A percentile compares a stretch with the other conserved stretches of the same genome.
These are phyloP conservation scores for Rhineura floridana DNA, from an alignment of 2,113 vertebrate species.

Conservation along the genomic window DNA sequence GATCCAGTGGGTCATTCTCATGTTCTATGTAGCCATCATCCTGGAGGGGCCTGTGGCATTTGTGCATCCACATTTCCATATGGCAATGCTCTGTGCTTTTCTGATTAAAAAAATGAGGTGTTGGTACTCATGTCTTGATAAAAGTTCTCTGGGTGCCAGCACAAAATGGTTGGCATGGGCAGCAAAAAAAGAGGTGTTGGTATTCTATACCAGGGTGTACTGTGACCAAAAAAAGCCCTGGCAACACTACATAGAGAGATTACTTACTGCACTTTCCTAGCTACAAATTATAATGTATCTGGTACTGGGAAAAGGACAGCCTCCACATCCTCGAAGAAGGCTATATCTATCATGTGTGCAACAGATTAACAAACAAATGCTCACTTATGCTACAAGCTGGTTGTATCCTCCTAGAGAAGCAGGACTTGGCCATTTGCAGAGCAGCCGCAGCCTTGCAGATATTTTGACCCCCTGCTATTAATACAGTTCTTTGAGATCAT, in stretches of 20 bases:
- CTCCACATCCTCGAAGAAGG: background rate
- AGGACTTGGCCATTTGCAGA: background rate
- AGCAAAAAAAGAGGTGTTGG: too few relatives aligned
- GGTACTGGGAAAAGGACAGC: background rate
- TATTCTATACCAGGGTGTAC: too few relatives aligned
- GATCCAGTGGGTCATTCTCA: too few relatives aligned
- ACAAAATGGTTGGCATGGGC: too few relatives aligned
- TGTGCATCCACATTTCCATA: background rate
- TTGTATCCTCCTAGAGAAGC: background rate
- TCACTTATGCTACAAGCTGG: background rate
- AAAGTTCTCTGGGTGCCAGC: too few relatives aligned
- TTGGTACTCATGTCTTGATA: too few relatives aligned
- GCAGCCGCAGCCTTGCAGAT: background rate
- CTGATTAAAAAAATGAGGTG: too few relatives aligned
- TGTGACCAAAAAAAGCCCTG: too few relatives aligned
- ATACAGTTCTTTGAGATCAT: conserved; percentile 27
- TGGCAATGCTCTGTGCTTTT: too few relatives aligned
- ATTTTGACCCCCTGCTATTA: background rate
- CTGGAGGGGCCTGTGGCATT: too few relatives aligned
- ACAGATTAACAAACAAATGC: background rate
- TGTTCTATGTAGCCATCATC: too few relatives aligned
- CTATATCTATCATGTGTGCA: background rate
- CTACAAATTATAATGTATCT: background rate
- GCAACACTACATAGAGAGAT: too few relatives aligned
- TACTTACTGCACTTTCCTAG: background rate